These are phyloP conservation scores for Eulithis testata DNA, from an alignment of 2,888 invertebrate genomes.

Conservation along the genomic window DNA sequence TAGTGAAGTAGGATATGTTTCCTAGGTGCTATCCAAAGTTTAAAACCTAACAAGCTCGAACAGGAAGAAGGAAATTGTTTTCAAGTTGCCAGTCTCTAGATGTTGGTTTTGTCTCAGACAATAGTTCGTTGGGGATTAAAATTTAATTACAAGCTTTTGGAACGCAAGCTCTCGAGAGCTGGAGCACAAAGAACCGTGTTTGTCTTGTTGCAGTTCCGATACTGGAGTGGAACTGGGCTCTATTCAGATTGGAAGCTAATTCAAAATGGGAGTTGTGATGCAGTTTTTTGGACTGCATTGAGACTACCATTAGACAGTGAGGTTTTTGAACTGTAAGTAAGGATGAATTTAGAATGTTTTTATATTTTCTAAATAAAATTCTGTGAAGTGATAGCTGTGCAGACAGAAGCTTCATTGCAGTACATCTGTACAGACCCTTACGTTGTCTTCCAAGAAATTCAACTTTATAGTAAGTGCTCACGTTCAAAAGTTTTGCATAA, in stretches of 20 bases:
- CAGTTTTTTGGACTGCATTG: too few relatives aligned
- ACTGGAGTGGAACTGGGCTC: constrained; percentile 6
- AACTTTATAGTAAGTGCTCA: constrained; percentile 3
- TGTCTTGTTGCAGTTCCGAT: constrained; percentile 23
- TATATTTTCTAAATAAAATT: too few relatives aligned
- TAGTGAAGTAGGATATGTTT: too few relatives aligned
- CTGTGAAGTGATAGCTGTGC: too few relatives aligned
- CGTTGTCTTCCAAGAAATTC: not conserved
- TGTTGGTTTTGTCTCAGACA: constrained; percentile 45
- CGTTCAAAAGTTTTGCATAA: not conserved
- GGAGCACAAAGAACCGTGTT: constrained; percentile 39
- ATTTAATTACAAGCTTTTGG: constrained; percentile 52
- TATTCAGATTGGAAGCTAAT: not conserved
- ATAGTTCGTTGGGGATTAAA: constrained; percentile 54
- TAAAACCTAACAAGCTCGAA: constrained; percentile 7
- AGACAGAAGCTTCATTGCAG: not conserved
- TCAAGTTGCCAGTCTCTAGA: constrained; percentile 29
- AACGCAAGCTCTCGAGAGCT: constrained; percentile 32
- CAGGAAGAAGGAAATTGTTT: constrained; percentile 3
- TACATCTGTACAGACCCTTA: not conserved
- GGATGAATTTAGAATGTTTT: too few relatives aligned
- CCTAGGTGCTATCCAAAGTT: not conserved
- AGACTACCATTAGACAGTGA: too few relatives aligned
- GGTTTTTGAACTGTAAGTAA: too few relatives aligned
- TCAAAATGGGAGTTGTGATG: not conserved